These are phyloP conservation scores for Drosophila nebulosa DNA, from an alignment of 1,140 invertebrate species.

Conservation along the genomic window DNA sequence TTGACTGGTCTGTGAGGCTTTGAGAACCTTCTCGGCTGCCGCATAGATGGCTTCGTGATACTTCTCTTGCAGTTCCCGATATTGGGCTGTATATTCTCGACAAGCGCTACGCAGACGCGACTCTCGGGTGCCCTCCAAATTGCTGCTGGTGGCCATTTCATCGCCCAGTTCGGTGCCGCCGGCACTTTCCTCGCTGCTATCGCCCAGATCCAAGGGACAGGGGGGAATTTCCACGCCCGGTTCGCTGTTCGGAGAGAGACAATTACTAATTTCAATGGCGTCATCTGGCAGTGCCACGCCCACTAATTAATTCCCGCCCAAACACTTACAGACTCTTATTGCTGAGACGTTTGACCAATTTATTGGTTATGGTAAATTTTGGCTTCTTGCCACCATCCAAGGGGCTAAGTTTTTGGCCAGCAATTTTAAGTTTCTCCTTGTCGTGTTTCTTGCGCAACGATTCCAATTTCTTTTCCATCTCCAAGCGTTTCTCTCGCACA, in stretches of 20 bases:
- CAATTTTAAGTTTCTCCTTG: constrained; percentile 86
- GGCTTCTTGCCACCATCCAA: constrained; percentile 84
- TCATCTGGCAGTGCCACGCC: constrained; percentile 52
- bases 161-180: constrained; percentile 55
- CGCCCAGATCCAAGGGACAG: constrained; percentile 67
- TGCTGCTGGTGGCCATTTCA: constrained; percentile 80
- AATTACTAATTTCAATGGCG: constrained; percentile 76
- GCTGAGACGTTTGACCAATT: constrained; percentile 89
- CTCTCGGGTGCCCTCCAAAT: constrained; percentile 85
- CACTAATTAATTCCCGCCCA: constrained; percentile 13
- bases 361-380: constrained; percentile 88
- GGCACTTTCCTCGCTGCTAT: constrained; percentile 79
- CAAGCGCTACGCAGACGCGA: constrained; percentile 85
- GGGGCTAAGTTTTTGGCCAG: constrained; percentile 83
- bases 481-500: constrained; percentile 90
- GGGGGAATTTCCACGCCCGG: constrained; percentile 73
- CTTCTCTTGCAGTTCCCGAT: constrained; percentile 90
- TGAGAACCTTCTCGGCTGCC: constrained; percentile 90
- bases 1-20: constrained; percentile 89
- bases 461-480: constrained; percentile 94
- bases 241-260: constrained; percentile 74
- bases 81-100: constrained; percentile 87
- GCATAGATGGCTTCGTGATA: constrained; percentile 91
- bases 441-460: constrained; percentile 92
- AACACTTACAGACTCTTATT: constrained; percentile 90